These are phyloP conservation scores for Zootoca vivipara DNA, from an alignment of 2,113 vertebrate species.

Conservation along the genomic window DNA sequence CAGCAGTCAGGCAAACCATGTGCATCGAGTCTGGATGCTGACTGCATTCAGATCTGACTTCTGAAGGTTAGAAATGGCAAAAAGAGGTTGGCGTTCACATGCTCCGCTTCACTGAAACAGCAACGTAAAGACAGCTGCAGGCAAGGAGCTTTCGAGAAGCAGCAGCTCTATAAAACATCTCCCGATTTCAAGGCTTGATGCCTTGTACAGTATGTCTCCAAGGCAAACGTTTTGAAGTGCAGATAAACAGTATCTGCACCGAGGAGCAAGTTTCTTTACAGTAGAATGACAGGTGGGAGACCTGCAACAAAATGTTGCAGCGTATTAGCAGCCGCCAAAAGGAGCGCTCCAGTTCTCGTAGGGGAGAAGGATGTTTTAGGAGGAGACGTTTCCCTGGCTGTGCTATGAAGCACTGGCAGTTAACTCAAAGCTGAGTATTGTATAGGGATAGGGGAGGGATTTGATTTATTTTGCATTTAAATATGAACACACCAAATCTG, in stretches of 20 bases:
- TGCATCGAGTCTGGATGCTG: conserved; percentile 25
- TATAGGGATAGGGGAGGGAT: background rate
- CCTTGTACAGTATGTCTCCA: conserved; percentile 29
- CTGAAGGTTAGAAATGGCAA: conserved; percentile 51
- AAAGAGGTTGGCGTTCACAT: conserved; percentile 38
- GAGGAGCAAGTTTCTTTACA: conserved; percentile 50
- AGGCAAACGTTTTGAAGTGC: conserved; percentile 53
- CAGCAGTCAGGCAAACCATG: conserved; percentile 51
- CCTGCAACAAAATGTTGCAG: background rate
- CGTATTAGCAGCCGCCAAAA: background rate
- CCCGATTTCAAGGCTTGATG: conserved; percentile 28
- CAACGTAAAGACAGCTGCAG: conserved; percentile 58
- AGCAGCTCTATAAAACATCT: conserved; percentile 32
- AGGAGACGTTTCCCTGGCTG: background rate
- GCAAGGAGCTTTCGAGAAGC: conserved; percentile 38
- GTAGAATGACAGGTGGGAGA: background rate
- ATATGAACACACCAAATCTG: background rate
- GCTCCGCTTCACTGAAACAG: conserved; percentile 53
- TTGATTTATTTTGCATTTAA: background rate
- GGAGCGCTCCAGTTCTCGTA: background rate
- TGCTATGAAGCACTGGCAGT: background rate
- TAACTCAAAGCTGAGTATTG: too few relatives aligned
- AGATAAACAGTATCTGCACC: conserved; percentile 49
- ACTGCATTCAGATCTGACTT: conserved; percentile 28
- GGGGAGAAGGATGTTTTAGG: background rate